A percentile compares a stretch with the other conserved stretches of the same genome.
Evolutionary conservation across 2,888 invertebrate species (phyloP).

Genomic region (Drymonia ruficornis): DNA sequence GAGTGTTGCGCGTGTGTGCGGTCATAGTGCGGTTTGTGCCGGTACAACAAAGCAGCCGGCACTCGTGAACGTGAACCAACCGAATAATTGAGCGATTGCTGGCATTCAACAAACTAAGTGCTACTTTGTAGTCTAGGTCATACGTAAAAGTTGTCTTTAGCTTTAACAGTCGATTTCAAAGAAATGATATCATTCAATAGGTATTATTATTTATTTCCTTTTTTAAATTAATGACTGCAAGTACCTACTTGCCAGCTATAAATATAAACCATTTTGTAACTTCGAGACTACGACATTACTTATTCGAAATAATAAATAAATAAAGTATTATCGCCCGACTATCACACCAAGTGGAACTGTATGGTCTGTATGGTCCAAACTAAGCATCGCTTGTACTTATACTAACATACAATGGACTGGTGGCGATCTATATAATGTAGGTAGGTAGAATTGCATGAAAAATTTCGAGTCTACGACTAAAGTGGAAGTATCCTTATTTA

Average conservation of each 20-base stretch:
- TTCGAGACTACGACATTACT: too few species aligned
- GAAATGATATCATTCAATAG: slow-evolving; percentile 11
- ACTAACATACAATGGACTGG: too few species aligned
- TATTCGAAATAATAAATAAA: too few species aligned
- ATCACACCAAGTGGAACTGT: too few species aligned
- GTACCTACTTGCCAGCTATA: not conserved
- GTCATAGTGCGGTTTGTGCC: slow-evolving; percentile 10
- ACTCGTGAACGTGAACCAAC: slow-evolving; percentile 25
- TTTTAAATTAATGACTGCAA: not conserved
- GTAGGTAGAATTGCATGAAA: too few species aligned
- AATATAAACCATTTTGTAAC: too few species aligned
- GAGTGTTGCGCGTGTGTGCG: slow-evolving; percentile 7
- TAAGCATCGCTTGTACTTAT: too few species aligned
- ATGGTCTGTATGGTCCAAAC: too few species aligned
- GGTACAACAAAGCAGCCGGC: slow-evolving; percentile 15
- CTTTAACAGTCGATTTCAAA: slow-evolving; percentile 10
- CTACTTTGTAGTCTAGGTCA: slow-evolving; percentile 31
- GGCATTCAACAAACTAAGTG: slow-evolving; percentile 41
- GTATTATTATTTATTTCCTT: not conserved
- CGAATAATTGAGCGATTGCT: slow-evolving; percentile 33
- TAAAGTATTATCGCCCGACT: too few species aligned
- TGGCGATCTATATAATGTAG: too few species aligned
- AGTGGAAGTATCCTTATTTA: too few species aligned
- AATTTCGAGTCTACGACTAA: too few species aligned
- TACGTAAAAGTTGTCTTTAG: slow-evolving; percentile 33